Evolutionary conservation across 2,113 vertebrate species (phyloP).

Genomic region (Aspidoscelis tigris): DNA sequence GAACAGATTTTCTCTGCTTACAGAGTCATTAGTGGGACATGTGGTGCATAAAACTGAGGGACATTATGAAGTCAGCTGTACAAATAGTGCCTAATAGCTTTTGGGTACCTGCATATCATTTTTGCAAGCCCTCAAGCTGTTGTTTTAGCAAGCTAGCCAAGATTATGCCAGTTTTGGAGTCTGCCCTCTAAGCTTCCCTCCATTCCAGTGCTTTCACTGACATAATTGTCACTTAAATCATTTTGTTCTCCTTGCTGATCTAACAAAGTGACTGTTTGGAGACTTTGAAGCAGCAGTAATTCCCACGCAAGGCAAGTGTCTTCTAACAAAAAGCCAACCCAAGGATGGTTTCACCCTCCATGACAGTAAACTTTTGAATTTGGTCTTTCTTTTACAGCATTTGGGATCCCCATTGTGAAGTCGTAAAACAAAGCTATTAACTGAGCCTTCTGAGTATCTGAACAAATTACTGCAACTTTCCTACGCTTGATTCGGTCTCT

Average conservation of each 20-base stretch:
- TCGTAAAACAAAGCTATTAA: slow-evolving; percentile 49
- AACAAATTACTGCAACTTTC: slow-evolving; percentile 68
- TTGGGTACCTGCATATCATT: slow-evolving; percentile 25
- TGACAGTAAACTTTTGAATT: slow-evolving; percentile 26
- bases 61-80: slow-evolving; percentile 29
- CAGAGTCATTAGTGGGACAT: slow-evolving; percentile 24
- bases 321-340: neutral
- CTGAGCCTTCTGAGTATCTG: slow-evolving; percentile 45
- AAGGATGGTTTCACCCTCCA: slow-evolving; percentile 45
- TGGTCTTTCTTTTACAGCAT: slow-evolving; percentile 39
- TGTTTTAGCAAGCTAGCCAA: slow-evolving; percentile 17
- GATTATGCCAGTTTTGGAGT: slow-evolving; percentile 34
- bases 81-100: slow-evolving; percentile 41
- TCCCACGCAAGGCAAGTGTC: neutral
- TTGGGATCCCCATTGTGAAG: slow-evolving; percentile 39
- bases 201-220: neutral
- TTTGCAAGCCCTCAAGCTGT: slow-evolving; percentile 36
- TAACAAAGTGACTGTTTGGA: neutral
- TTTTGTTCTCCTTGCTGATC: neutral
- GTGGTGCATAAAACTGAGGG: slow-evolving; percentile 15
- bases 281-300: neutral
- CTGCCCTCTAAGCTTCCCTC: slow-evolving; percentile 14
- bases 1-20: neutral
- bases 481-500: slow-evolving; percentile 48
- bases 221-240: slow-evolving; percentile 45